Evolutionary conservation across 2,888 invertebrate genomes (phyloP), one percentile per base, ranked within the genome.

Genomic region (Entomobrya proxima): DNA sequence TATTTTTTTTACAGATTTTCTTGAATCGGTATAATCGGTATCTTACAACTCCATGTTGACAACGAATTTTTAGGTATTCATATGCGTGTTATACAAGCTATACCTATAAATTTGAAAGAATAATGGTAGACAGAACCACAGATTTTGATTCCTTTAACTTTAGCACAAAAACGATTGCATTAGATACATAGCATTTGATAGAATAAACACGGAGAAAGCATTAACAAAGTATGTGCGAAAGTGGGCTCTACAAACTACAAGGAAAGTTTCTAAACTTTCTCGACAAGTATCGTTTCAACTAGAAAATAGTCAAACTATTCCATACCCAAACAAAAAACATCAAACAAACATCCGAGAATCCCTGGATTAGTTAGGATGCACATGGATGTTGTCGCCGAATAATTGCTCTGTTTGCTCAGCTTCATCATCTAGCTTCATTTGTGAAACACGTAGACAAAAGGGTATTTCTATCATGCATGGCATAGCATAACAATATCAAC

Each of bases 271-370:
- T 27, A 37, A 69, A 69, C 69, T 47, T 44, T 44, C n/a, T 18
- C 69, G 47, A 44, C 15, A 32, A 35, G 37, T 37, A 64, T 5
- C n/a, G 7, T 27, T n/a, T 4, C 9, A n/a, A 44, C 67, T 67
- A 37, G 13, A 30, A 58, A 13, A 58, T 15, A 9, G 4, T 15
- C n/a, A 9, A 30, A 69, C 44, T 44, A 47, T 47, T 40, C 44
- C 64, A 37, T 5, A n/a, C 21, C n/a, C 37, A 67, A 67, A 40
- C 67, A 64, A 55, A 55, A 55, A 64, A 64, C 64, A 64, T 37
- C 64, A 61, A 61, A 61, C n/a, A 67, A 37, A 21, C 24, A 44
- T 24, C 37, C 35, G 24, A 69, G 9, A 69, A 69, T 69, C 69
- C 27, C 44, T 6, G 15, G 44, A 69, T 27, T 69, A 47, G 15